These are phyloP conservation scores for Calvadosia cruxmelitensis DNA, from an alignment of 30 jellyfish, hydroid and myxozoan species.

Conservation along the genomic window DNA sequence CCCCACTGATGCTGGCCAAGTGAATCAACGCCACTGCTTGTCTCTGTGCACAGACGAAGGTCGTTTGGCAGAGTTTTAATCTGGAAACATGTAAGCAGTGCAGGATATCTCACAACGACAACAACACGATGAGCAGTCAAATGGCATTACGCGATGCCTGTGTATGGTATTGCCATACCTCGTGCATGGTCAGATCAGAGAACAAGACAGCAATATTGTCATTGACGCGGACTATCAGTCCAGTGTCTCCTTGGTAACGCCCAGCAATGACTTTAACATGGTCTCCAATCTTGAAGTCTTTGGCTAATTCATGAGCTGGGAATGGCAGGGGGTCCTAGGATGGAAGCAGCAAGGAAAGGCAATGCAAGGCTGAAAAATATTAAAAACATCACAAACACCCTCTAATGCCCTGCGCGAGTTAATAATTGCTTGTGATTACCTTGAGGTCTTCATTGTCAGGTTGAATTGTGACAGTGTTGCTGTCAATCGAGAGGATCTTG, in stretches of 20 bases:
- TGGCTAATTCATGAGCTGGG: constrained; percentile 88
- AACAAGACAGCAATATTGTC: constrained; percentile 60
- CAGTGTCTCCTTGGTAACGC: constrained; percentile 86
- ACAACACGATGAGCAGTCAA: neutral
- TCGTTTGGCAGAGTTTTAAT: constrained; percentile 66
- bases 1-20: constrained; percentile 98
- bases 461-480: constrained; percentile 63
- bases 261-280: constrained; percentile 90
- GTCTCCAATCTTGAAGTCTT: constrained; percentile 90
- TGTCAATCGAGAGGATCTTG: constrained; percentile 64
- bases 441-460: constrained; percentile 83
- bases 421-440: constrained; percentile 16
- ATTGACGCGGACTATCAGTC: constrained; percentile 81
- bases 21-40: constrained; percentile 93
- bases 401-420: neutral
- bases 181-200: constrained; percentile 80
- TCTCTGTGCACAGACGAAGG: constrained; percentile 79
- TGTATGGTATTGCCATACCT: constrained; percentile 24
- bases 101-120: neutral
- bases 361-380: neutral
- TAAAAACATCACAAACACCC: too few species aligned
- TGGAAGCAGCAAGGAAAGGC: neutral
- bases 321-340: constrained; percentile 77
- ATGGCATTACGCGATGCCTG: neutral
- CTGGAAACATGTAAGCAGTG: constrained; percentile 13